Conservation (phyloP, 2,797 vertebrate species). For the Sebastes baramenuke region DNA sequence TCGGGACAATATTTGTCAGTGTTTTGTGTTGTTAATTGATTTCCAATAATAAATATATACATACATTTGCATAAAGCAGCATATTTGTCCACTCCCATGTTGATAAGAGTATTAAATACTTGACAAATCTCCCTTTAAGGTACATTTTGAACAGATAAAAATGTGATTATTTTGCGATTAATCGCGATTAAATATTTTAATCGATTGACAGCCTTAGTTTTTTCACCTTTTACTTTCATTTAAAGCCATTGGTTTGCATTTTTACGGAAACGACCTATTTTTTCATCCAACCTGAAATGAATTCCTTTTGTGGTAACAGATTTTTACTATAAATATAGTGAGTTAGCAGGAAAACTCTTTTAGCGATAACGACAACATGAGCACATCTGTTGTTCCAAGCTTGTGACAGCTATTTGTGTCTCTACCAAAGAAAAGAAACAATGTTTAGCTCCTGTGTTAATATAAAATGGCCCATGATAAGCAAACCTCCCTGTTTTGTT, state of each 20-base stretch:
- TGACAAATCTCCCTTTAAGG: no score
- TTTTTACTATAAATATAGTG: neutral
- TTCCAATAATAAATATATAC: no score
- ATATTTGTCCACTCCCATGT: no score
- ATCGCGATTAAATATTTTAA: no score
- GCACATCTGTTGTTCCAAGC: neutral
- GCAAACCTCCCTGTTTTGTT: neutral
- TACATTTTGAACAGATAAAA: no score
- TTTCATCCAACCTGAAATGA: neutral
- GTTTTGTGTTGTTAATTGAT: no score
- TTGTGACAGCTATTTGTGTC: neutral
- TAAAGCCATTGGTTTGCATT: neutral
- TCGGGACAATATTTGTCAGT: rapidly evolving
- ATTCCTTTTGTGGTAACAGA: neutral
- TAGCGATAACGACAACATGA: neutral
- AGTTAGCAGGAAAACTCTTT: neutral
- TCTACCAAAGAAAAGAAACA: neutral
- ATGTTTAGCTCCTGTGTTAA: slow-evolving; percentile 1
- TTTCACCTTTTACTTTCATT: neutral
- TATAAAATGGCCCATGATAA: neutral
- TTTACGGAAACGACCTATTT: neutral
- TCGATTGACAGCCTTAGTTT: no score
- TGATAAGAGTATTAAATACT: no score
- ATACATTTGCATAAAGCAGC: no score
- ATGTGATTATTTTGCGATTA: no score